These are phyloP conservation scores for Eupithecia dodoneata DNA, from an alignment of 2,888 invertebrate species.

Conservation along the genomic window DNA sequence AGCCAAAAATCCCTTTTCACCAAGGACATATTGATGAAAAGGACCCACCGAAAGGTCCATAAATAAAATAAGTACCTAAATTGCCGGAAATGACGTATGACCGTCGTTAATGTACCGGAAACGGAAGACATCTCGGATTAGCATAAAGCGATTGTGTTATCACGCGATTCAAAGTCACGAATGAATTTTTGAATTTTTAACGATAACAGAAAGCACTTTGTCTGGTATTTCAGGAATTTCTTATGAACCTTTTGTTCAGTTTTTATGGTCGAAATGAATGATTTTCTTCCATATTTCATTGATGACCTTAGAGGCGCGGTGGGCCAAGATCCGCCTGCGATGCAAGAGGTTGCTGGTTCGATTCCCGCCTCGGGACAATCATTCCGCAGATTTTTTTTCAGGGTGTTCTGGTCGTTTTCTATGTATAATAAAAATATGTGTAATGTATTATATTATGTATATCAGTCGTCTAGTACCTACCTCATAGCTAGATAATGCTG, in stretches of 20 bases:
- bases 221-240: background rate
- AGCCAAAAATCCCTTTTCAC: background rate
- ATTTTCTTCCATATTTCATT: background rate
- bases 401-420: too few species aligned
- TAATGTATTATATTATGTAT: too few species aligned
- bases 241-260: background rate
- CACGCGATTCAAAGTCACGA: constrained; percentile 38
- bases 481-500: too few species aligned
- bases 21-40: constrained; percentile 1
- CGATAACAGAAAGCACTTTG: background rate
- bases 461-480: too few species aligned
- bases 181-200: background rate
- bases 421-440: too few species aligned
- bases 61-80: constrained; percentile 8
- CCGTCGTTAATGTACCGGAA: constrained; percentile 11
- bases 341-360: too few species aligned
- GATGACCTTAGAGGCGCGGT: too few species aligned
- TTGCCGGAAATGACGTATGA: constrained; percentile 3
- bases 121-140: constrained; percentile 39
- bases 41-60: background rate
- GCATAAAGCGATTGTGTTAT: constrained; percentile 43
- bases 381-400: too few species aligned
- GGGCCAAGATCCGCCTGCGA: too few species aligned
- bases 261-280: background rate
- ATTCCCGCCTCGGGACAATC: too few species aligned